phyloP scores from a whole-genome alignment of 2,888 invertebrate genomes.

The Drymonia ruficornis region DNA sequence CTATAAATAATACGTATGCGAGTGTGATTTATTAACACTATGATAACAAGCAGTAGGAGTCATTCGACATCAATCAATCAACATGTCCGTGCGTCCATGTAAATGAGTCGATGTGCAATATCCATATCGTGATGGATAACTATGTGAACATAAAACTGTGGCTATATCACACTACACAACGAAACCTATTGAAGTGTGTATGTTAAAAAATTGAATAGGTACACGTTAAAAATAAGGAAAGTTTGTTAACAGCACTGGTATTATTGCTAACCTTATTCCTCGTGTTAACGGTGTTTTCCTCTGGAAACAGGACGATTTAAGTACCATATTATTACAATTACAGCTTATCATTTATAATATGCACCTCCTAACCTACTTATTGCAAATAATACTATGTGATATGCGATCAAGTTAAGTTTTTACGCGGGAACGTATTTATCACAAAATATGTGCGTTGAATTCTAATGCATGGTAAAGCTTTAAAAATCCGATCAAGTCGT shows the following conservation, averaged over 20 bases:
- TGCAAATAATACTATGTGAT: no score
- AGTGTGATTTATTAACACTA: slow-evolving; percentile 52
- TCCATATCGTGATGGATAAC: slow-evolving; percentile 24
- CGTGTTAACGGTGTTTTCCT: neutral
- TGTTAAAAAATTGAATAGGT: neutral
- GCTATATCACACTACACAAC: slow-evolving; percentile 6
- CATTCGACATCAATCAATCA: slow-evolving; percentile 56
- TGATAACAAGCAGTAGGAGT: slow-evolving; percentile 52
- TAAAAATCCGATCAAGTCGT: neutral
- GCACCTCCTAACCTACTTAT: no score
- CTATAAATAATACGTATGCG: slow-evolving; percentile 32
- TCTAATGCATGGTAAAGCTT: neutral
- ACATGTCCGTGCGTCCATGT: slow-evolving; percentile 52
- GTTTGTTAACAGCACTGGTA: neutral
- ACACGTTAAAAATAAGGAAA: neutral
- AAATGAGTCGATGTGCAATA: slow-evolving; percentile 49
- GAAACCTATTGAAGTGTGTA: neutral
- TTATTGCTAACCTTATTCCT: neutral
- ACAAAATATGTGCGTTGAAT: no score
- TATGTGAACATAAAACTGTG: slow-evolving; percentile 14
- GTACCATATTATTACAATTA: no score
- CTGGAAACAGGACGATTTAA: neutral
- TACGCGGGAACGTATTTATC: neutral
- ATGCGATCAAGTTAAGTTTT: no score
- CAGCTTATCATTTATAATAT: no score